These are phyloP conservation scores for Aplidium turbinatum DNA, from an alignment of 23 tunicate species.

Conservation along the genomic window DNA sequence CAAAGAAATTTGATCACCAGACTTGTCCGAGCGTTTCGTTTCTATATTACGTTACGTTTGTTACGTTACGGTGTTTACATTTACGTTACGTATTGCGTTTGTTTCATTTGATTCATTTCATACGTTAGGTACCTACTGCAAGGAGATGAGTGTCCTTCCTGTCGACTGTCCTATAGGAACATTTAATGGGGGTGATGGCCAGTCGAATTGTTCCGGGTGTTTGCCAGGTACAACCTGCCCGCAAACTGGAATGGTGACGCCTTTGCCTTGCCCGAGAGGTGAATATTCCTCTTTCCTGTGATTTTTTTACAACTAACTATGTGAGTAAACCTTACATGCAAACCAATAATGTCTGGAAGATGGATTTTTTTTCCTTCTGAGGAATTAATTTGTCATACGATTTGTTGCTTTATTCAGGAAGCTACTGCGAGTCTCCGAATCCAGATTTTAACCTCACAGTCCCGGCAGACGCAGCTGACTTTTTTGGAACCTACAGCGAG, in stretches of 20 bases:
- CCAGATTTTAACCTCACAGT: slow-evolving; percentile 50
- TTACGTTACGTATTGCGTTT: background rate
- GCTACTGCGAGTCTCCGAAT: slow-evolving; percentile 80
- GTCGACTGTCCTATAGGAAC: slow-evolving; percentile 83
- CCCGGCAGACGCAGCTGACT: slow-evolving; percentile 16
- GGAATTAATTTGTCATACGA: background rate
- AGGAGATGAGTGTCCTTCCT: slow-evolving; percentile 22
- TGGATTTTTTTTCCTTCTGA: background rate
- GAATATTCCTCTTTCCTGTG: background rate
- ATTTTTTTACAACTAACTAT: background rate
- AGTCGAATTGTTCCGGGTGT: slow-evolving; percentile 67
- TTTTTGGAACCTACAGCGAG: slow-evolving; percentile 52
- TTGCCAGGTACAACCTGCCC: slow-evolving; percentile 89
- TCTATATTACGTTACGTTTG: too few relatives aligned
- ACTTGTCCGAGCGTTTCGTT: too few relatives aligned
- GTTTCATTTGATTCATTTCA: too few relatives aligned
- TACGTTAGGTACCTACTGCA: slow-evolving; percentile 86
- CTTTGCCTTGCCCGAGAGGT: slow-evolving; percentile 85
- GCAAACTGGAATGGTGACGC: slow-evolving; percentile 35
- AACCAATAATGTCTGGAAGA: too few relatives aligned
- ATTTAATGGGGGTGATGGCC: slow-evolving; percentile 44
- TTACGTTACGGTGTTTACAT: too few relatives aligned
- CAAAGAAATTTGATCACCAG: background rate
- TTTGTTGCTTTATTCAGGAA: slow-evolving; percentile 43
- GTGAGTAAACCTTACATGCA: too few relatives aligned